Conservation (phyloP, 2,113 vertebrate species). For the Morone chrysops region DNA sequence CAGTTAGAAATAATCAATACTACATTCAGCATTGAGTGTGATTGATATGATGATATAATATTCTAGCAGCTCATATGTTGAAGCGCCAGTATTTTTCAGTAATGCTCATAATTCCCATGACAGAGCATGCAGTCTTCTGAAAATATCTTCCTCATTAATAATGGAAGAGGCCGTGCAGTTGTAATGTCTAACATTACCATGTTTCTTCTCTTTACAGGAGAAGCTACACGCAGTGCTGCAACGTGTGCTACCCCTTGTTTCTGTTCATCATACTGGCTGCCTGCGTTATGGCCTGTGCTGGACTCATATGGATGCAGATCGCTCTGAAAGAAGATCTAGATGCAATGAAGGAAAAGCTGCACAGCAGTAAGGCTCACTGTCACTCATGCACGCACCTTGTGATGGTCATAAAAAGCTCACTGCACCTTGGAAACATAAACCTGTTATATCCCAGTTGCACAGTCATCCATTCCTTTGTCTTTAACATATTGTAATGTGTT, state of each 20-base stretch:
- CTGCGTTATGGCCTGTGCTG: constrained; percentile 93
- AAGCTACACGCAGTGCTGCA: constrained; percentile 93
- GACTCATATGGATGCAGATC: constrained; percentile 99
- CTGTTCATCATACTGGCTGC: constrained; percentile 93
- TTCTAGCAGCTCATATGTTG: background rate
- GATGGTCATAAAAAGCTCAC: background rate
- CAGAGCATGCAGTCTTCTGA: constrained; percentile 31
- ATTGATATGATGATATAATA: background rate
- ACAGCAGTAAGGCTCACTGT: constrained; percentile 86
- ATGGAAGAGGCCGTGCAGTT: constrained; percentile 44
- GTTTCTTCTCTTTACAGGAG: constrained; percentile 78
- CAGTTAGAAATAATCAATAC: background rate
- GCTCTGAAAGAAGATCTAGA: constrained; percentile 96
- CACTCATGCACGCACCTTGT: background rate
- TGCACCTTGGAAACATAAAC: background rate
- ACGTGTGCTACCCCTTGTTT: constrained; percentile 93
- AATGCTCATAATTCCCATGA: constrained; percentile 37
- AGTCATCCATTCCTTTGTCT: background rate
- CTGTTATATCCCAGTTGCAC: background rate
- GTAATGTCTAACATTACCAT: constrained; percentile 33
- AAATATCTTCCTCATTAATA: constrained; percentile 59
- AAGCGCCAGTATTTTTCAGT: constrained; percentile 8
- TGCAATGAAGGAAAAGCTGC: constrained; percentile 93
- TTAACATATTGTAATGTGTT: constrained; percentile 23
- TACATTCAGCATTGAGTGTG: background rate